A percentile compares a stretch with the other conserved stretches of the same genome.
Evolutionary conservation across 2,888 invertebrate genomes (phyloP).

Genomic region (Sussaba pulchella): DNA sequence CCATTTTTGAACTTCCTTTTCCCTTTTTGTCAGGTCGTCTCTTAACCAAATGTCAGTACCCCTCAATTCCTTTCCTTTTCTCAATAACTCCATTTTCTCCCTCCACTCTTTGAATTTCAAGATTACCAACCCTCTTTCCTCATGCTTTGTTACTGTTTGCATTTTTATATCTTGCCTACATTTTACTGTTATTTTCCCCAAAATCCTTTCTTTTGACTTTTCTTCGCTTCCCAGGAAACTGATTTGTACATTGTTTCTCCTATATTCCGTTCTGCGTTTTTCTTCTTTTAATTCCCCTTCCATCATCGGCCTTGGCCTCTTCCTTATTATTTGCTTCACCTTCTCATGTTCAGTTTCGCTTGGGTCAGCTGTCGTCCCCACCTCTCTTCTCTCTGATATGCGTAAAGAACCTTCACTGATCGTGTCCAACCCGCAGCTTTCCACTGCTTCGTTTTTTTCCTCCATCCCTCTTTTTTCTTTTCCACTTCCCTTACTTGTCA

Average conservation of each 20-base stretch:
- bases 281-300: background rate
- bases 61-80: background rate
- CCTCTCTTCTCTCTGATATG: background rate
- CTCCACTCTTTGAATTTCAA: conserved; percentile 21
- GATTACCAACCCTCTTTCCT: conserved; percentile 8
- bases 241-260: conserved; percentile 28
- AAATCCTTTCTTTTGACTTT: background rate
- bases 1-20: conserved; percentile 7
- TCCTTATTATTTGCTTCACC: background rate
- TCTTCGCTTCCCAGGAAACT: conserved; percentile 14
- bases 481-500: background rate
- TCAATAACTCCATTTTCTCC: conserved; percentile 10
- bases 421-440: no score
- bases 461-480: background rate
- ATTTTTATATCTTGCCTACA: conserved; percentile 27
- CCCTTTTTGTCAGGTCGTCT: conserved; percentile 34
- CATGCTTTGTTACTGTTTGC: conserved; percentile 14
- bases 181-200: conserved; percentile 10
- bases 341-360: background rate
- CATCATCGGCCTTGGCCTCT: conserved; percentile 4
- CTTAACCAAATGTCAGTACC: conserved; percentile 13
- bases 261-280: conserved; percentile 7
- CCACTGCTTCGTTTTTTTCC: background rate
- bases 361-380: no score
- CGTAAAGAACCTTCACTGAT: background rate